These are phyloP conservation scores for Cynaeus angustus DNA, from an alignment of 2,888 invertebrate genomes.

Conservation along the genomic window DNA sequence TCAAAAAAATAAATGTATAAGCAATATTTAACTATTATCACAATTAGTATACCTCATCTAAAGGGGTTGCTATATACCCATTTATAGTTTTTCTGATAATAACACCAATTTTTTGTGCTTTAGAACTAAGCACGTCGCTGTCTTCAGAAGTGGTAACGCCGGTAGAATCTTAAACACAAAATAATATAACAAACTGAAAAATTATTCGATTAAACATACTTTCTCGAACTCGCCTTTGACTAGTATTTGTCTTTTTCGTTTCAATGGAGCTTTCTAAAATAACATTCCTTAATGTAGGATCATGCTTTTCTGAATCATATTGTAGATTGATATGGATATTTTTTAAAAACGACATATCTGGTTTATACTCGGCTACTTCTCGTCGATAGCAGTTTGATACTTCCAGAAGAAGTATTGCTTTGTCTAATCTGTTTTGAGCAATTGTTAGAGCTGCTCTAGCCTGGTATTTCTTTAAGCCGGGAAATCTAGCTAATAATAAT, in stretches of 20 bases:
- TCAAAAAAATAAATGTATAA: background rate
- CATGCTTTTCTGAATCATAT: conserved; percentile 12
- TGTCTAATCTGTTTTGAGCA: conserved; percentile 13
- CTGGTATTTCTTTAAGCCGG: conserved; percentile 38
- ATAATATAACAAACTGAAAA: background rate
- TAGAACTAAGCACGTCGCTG: background rate
- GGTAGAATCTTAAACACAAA: background rate
- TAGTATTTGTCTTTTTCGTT: background rate
- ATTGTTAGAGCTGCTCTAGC: conserved; percentile 33
- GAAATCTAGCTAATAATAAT: conserved; percentile 16
- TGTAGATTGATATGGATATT: conserved; percentile 18
- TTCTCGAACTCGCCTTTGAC: background rate
- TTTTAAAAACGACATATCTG: background rate
- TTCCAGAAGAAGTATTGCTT: conserved; percentile 25
- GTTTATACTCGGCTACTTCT: background rate
- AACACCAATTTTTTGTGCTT: conserved; percentile 29
- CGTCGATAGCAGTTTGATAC: conserved; percentile 22
- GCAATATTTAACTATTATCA: conserved; percentile 6
- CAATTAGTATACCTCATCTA: conserved; percentile 13
- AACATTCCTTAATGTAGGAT: conserved; percentile 18
- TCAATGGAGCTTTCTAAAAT: conserved; percentile 5
- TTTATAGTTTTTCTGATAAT: conserved; percentile 22
- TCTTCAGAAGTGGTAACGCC: background rate
- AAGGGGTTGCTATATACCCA: conserved; percentile 38
- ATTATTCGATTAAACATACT: conserved; percentile 1